Evolutionary conservation across 1,140 invertebrate genomes (phyloP), one percentile per base, ranked within the genome.

Genomic region (Cataglyphis hispanica): DNA sequence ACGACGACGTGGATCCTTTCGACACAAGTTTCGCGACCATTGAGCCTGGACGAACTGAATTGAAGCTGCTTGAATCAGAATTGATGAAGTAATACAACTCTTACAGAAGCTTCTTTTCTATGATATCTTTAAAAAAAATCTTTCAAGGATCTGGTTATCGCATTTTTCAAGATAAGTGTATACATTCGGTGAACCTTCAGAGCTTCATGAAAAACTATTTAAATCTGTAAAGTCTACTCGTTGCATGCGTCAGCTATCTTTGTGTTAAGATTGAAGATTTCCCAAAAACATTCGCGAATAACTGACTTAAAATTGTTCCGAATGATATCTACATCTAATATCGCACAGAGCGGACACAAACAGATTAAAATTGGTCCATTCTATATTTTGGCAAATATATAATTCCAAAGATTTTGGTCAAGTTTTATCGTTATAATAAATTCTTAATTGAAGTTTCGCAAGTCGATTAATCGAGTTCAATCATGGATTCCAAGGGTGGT

Each of bases 21-120:
- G 96, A 97, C 81, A 97, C 97, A 0, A 97, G 96, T 40, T 96
- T 96, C 58, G 96, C 96, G 1, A 94, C 93, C 22, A 93, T 97
- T 27, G 94, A 95, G 53, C 96, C 96, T 5, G 96, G 96, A 2
- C 95, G 95, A 90, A 95, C 96, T 7, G 96, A 97, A 92, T 88
- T 97, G 6, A 96, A 96, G 91, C 81, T 96, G 3, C 87, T 97
- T 0, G 96, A 97, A 92, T 96, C 95, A 40, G 96, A 97, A 93
- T 89, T 97, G 61, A 91, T 93, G 86, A 75, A 91, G 31, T 83
- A 93, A 63, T 91, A 91, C 31, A n/a, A 34, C 16, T 56, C n/a
- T 25, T 27, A 72, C 75, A 34, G 10, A 43, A 43, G 2, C 13
- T 61, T 27, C 2, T 2, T 22, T 66, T 64, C 34, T 11, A 37